Percentiles rank a stretch among this genome's conserved stretches.
phyloP scores from a whole-genome alignment of 2,113 vertebrate genomes.

The Paradisaea rubra region DNA sequence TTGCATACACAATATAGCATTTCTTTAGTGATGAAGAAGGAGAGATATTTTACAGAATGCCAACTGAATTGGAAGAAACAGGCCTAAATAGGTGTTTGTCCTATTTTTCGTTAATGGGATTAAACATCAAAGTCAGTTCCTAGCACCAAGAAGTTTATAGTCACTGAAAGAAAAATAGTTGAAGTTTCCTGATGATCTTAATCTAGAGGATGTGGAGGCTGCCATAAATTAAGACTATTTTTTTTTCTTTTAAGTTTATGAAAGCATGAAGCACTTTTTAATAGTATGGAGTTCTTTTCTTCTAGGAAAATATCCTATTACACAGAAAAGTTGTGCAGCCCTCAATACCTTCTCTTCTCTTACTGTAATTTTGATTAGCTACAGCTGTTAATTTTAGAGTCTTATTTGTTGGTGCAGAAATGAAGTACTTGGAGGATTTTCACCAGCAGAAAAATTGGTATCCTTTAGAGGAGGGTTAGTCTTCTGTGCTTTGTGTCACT shows the following conservation, averaged over 20 bases:
- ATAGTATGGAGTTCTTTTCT: background rate
- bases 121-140: constrained; percentile 56
- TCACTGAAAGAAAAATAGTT: background rate
- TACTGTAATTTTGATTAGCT: background rate
- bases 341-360: background rate
- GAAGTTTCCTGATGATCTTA: background rate
- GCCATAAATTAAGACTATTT: background rate
- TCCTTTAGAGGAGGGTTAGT: background rate
- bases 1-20: background rate
- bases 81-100: constrained; percentile 35
- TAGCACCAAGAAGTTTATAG: background rate
- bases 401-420: background rate
- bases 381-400: constrained; percentile 15
- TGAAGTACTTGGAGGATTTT: background rate
- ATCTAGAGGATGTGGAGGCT: constrained; percentile 1
- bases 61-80: constrained; percentile 8
- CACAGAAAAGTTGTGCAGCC: background rate
- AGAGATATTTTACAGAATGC: background rate
- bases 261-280: background rate
- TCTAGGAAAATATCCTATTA: constrained; percentile 19
- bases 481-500: background rate
- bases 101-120: constrained; percentile 40
- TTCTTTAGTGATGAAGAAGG: background rate
- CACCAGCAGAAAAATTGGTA: background rate
- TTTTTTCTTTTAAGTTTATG: constrained; percentile 1